Conservation (phyloP, 1,140 invertebrate species). For the Ceratina australensis region DNA sequence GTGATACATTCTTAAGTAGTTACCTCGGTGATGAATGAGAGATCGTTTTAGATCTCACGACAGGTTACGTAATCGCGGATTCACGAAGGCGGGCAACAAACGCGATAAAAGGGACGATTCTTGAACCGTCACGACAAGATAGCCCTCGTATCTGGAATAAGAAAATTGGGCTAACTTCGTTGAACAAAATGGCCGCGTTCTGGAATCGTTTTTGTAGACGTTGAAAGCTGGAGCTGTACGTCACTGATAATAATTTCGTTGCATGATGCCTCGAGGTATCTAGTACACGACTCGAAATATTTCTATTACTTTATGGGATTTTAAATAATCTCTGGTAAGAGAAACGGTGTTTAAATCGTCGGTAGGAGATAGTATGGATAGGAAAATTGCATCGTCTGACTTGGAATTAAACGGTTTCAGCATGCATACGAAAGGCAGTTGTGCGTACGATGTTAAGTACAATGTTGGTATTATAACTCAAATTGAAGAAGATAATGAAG, state of each 20-base stretch:
- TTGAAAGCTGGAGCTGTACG: background rate
- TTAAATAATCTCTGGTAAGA: background rate
- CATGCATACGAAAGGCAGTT: too few species aligned
- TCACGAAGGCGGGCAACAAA: slow-evolving; percentile 62
- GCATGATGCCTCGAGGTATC: background rate
- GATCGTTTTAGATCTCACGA: slow-evolving; percentile 2
- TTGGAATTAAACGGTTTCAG: background rate
- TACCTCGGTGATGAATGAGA: too few species aligned
- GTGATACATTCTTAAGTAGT: too few species aligned
- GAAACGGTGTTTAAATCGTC: background rate
- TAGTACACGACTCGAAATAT: background rate
- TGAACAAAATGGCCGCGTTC: slow-evolving; percentile 50
- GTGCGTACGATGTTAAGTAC: too few species aligned
- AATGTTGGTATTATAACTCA: too few species aligned
- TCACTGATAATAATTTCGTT: background rate
- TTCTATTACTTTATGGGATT: background rate
- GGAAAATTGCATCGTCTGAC: background rate
- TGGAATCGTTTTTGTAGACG: background rate
- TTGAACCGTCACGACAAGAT: slow-evolving; percentile 72
- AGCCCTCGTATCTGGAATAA: slow-evolving; percentile 66
- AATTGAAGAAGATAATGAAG: too few species aligned
- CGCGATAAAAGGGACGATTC: slow-evolving; percentile 70
- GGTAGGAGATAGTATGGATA: background rate
- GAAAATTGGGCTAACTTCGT: slow-evolving; percentile 68
- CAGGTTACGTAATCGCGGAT: slow-evolving; percentile 63